A percentile compares a stretch with the other conserved stretches of the same genome.
Evolutionary conservation across 53 echinoderm and acorn worm species (phyloP).

Genomic region (Paracentrotus lividus): DNA sequence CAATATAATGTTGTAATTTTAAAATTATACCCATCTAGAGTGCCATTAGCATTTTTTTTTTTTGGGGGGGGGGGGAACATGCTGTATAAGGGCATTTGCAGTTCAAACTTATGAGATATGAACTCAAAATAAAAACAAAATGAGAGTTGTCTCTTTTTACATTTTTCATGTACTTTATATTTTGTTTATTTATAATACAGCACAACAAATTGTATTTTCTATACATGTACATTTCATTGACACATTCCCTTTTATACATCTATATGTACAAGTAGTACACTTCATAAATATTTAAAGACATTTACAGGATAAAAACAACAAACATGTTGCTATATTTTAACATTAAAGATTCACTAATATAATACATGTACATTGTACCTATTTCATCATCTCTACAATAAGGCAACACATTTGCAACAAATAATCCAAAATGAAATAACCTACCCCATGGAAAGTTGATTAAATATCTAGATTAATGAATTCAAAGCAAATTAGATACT

Average conservation of each 20-base stretch:
- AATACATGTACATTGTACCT: not conserved
- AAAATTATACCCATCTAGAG: no score
- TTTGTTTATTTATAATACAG: slow-evolving; percentile 42
- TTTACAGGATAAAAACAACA: slow-evolving; percentile 10
- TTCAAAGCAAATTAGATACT: no score
- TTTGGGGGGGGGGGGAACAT: no score
- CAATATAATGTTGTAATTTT: no score
- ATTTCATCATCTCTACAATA: slow-evolving; percentile 25
- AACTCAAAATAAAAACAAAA: not conserved
- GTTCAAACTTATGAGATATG: not conserved
- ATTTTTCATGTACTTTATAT: slow-evolving; percentile 17
- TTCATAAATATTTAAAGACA: slow-evolving; percentile 4
- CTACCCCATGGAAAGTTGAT: no score
- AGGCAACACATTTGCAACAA: slow-evolving; percentile 46
- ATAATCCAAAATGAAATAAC: not conserved
- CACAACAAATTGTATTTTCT: slow-evolving; percentile 6
- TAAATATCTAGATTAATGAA: no score
- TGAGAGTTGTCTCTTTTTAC: not conserved
- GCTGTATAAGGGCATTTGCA: not conserved
- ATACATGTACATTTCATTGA: slow-evolving; percentile 11
- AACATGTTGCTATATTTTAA: not conserved
- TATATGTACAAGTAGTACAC: slow-evolving; percentile 39
- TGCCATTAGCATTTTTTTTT: no score
- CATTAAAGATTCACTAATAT: not conserved
- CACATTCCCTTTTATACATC: slow-evolving; percentile 44